Conservation (phyloP, 2,888 invertebrate species). For the Brachylomia viminalis region DNA sequence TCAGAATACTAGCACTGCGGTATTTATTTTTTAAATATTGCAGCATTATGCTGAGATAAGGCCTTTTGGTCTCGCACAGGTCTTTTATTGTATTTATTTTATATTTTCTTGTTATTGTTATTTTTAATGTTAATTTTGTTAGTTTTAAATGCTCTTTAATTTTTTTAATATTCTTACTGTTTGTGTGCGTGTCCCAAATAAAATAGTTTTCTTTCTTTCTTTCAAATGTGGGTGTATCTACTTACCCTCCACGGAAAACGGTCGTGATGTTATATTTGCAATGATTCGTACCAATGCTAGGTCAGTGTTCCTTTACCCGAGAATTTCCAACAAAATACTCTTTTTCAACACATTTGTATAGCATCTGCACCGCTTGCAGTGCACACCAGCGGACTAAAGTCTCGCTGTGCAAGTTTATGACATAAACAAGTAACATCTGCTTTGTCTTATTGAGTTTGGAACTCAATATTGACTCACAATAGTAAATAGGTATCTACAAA, state of each 20-base stretch:
- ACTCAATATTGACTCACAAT: conserved; percentile 83
- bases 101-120: too few species aligned
- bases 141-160: too few species aligned
- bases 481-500: conserved; percentile 75
- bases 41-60: too few species aligned
- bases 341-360: background rate
- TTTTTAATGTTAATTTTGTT: too few species aligned
- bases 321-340: background rate
- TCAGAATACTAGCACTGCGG: too few species aligned
- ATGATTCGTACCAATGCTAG: background rate
- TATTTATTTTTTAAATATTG: too few species aligned
- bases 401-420: conserved; percentile 77
- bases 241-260: background rate
- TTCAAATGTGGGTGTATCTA: too few species aligned
- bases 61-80: too few species aligned
- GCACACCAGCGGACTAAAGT: conserved; percentile 44
- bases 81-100: too few species aligned
- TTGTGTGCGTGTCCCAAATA: too few species aligned
- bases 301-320: background rate
- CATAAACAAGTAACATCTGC: conserved; percentile 86
- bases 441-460: conserved; percentile 86
- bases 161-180: too few species aligned
- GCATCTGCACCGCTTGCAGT: conserved; percentile 49
- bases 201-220: too few species aligned
- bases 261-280: background rate